Evolutionary conservation across 2,113 vertebrate species (phyloP).

Genomic region (Menidia beryllina): DNA sequence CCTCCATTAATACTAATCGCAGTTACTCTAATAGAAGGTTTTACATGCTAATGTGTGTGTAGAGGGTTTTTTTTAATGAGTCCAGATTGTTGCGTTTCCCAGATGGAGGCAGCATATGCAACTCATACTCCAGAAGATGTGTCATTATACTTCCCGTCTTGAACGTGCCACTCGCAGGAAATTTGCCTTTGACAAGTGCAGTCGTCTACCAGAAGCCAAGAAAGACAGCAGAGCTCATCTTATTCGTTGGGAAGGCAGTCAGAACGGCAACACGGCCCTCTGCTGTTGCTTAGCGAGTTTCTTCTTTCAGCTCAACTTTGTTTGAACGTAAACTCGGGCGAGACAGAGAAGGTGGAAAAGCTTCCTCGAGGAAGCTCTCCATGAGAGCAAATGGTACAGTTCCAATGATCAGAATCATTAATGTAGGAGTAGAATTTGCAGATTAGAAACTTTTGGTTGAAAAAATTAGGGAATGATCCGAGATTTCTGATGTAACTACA

Average conservation of each 20-base stretch:
- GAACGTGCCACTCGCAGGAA: constrained; percentile 16
- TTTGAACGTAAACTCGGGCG: constrained; percentile 46
- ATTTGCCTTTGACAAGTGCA: constrained; percentile 18
- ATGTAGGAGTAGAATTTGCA: too few relatives aligned
- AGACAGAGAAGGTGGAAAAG: constrained; percentile 7
- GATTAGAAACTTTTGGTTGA: constrained; percentile 23
- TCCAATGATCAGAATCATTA: too few relatives aligned
- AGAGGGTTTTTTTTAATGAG: constrained; percentile 8
- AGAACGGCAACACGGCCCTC: neutral
- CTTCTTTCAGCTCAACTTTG: constrained; percentile 13
- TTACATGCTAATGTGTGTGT: neutral
- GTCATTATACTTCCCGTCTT: constrained; percentile 17
- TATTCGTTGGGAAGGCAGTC: neutral
- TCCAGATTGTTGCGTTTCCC: constrained; percentile 21
- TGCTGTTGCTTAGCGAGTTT: constrained; percentile 9
- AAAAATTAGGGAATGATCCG: constrained; percentile 51
- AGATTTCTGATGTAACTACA: constrained; percentile 52
- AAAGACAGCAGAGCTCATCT: constrained; percentile 9
- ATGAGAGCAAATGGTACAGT: too few relatives aligned
- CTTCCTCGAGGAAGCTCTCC: too few relatives aligned
- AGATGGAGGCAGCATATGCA: constrained; percentile 55
- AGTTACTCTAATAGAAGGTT: constrained; percentile 3
- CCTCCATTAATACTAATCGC: constrained; percentile 1
- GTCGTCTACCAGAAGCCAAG: constrained; percentile 38
- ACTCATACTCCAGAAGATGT: constrained; percentile 24